These are phyloP conservation scores for Phainopepla nitens DNA, from an alignment of 2,113 vertebrate genomes.

Conservation along the genomic window DNA sequence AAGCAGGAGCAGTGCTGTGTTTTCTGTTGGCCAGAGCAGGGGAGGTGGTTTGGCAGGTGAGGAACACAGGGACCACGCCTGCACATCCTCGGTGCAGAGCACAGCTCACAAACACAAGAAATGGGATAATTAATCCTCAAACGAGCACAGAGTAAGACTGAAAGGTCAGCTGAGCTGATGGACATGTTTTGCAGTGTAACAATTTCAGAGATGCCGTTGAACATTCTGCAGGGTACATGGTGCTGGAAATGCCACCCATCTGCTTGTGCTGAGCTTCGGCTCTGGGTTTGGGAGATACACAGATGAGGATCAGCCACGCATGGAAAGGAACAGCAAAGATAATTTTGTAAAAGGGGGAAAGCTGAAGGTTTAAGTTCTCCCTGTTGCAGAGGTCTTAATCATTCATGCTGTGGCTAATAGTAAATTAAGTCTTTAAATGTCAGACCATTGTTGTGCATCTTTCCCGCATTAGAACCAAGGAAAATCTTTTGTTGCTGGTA, in stretches of 20 bases:
- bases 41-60: neutral
- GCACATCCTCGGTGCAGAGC: neutral
- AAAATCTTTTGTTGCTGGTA: neutral
- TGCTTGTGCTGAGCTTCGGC: neutral
- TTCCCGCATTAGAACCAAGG: neutral
- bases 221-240: neutral
- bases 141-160: neutral
- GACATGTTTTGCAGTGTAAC: neutral
- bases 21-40: neutral
- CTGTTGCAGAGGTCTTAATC: neutral
- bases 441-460: neutral
- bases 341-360: neutral
- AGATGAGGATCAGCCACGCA: neutral
- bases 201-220: neutral
- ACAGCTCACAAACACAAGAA: neutral
- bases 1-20: fast-evolving
- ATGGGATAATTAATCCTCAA: neutral
- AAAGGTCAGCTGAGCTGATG: constrained; percentile 39
- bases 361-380: neutral
- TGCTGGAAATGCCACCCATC: constrained; percentile 25
- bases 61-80: neutral
- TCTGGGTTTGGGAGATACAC: neutral
- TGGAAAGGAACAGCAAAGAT: neutral
- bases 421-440: constrained; percentile 35
- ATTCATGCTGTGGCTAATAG: neutral